Evolutionary conservation across 2,113 vertebrate genomes (phyloP).

Genomic region (Poeciliopsis retropinna): DNA sequence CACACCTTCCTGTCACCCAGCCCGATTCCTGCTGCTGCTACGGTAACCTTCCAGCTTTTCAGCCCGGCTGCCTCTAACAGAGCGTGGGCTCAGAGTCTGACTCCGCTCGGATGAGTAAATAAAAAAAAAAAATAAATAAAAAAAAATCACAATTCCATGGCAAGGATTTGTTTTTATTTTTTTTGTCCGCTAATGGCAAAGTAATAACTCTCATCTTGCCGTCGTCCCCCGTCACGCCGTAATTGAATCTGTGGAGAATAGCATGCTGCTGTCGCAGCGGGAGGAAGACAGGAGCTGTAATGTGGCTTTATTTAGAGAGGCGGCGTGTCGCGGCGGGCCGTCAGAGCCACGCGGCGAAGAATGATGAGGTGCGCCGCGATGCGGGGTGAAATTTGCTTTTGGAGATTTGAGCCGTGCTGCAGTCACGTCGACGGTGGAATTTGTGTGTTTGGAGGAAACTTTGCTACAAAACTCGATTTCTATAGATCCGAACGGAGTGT

Average conservation of each 20-base stretch:
- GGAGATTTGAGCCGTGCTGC: not conserved
- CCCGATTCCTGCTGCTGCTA: not conserved
- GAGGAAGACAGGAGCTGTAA: not conserved
- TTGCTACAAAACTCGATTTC: not conserved
- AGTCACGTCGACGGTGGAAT: not conserved
- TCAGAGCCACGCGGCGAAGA: not conserved
- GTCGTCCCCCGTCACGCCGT: not conserved
- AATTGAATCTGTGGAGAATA: not conserved
- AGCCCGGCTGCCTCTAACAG: not conserved
- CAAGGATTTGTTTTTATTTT: not conserved
- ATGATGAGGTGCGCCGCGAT: not conserved
- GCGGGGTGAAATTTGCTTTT: not conserved
- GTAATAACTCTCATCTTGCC: not conserved
- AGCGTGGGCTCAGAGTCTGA: not conserved
- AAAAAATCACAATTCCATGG: not conserved
- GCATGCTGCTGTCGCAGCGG: not conserved
- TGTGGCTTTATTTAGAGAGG: not conserved
- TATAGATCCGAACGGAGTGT: not conserved
- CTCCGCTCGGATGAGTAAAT: not conserved
- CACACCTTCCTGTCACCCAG: not conserved
- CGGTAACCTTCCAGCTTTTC: not conserved
- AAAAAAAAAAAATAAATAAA: not conserved
- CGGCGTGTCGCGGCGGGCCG: not conserved
- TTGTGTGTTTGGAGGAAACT: not conserved
- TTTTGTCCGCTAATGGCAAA: not conserved